Evolutionary conservation across 2,888 invertebrate species (phyloP).

Genomic region (Drosophila quinaria): DNA sequence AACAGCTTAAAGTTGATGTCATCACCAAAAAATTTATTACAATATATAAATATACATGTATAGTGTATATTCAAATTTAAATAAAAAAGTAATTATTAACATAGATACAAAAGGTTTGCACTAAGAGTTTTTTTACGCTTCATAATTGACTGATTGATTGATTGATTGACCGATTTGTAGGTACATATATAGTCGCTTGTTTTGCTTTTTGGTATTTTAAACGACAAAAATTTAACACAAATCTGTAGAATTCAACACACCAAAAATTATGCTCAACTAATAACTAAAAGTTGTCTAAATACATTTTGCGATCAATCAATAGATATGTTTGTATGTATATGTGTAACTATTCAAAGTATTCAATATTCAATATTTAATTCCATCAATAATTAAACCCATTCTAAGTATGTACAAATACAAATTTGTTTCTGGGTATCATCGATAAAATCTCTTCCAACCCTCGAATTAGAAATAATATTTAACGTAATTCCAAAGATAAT

Average conservation of each 20-base stretch:
- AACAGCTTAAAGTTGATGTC: constrained; percentile 48
- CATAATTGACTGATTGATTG: constrained; percentile 2
- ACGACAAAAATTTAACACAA: constrained; percentile 29
- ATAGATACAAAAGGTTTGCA: constrained; percentile 39
- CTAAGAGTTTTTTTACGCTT: constrained; percentile 1
- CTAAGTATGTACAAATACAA: constrained; percentile 37
- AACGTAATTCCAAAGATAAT: constrained; percentile 42
- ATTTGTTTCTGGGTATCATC: constrained; percentile 4
- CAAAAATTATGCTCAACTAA: constrained; percentile 43
- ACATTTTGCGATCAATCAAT: constrained; percentile 42
- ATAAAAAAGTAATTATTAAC: constrained; percentile 19
- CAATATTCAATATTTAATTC: constrained; percentile 20
- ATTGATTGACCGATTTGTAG: constrained; percentile 38
- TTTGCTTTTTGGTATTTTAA: constrained; percentile 33
- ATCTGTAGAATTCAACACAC: constrained; percentile 47
- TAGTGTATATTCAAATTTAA: constrained; percentile 13
- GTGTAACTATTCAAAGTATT: constrained; percentile 2
- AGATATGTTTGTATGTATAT: neutral
- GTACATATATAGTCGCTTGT: constrained; percentile 19
- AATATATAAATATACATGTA: constrained; percentile 23
- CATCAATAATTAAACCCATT: constrained; percentile 38
- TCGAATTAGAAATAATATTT: constrained; percentile 35
- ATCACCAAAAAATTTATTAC: constrained; percentile 32
- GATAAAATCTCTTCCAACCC: constrained; percentile 14
- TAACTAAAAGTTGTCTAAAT: constrained; percentile 53